A percentile compares a stretch with the other conserved stretches of the same genome.
phyloP scores from a whole-genome alignment of 1,140 invertebrate genomes.

The Aradophagus sp. region DNA sequence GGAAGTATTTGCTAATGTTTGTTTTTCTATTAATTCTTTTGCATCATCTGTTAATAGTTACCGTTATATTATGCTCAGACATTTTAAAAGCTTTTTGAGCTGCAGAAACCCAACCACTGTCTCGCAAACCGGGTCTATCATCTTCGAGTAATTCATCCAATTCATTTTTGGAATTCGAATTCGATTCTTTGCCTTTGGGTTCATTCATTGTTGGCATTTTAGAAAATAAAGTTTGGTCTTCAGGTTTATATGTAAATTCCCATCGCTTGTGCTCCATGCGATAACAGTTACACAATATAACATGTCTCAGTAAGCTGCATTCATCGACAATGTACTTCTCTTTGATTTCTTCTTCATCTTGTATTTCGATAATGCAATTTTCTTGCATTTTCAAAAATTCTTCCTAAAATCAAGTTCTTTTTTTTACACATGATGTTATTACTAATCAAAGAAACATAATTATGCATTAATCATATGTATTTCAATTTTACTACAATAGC shows the following conservation, averaged over 20 bases:
- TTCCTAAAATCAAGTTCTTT: conserved; percentile 51
- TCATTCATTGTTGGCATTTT: conserved; percentile 59
- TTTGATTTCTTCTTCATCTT: conserved; percentile 44
- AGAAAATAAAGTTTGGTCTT: conserved; percentile 64
- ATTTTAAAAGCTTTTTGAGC: conserved; percentile 63
- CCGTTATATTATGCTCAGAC: conserved; percentile 60
- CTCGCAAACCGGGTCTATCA: conserved; percentile 63
- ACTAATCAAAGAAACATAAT: conserved; percentile 3
- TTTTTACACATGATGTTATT: conserved; percentile 8
- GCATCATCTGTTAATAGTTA: conserved; percentile 36
- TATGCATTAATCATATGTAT: too few relatives aligned
- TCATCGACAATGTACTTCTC: conserved; percentile 64
- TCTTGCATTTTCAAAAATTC: conserved; percentile 67
- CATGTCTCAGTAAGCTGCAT: conserved; percentile 62
- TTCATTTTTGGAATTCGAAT: conserved; percentile 49
- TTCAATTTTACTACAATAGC: too few relatives aligned
- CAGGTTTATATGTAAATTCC: conserved; percentile 41
- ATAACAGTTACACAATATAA: conserved; percentile 66
- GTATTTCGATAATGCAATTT: conserved; percentile 49
- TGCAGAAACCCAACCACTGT: conserved; percentile 67
- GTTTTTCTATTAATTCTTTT: not conserved
- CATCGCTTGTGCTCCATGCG: conserved; percentile 58
- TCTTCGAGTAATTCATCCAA: conserved; percentile 63
- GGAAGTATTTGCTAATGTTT: not conserved
- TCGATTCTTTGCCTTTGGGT: conserved; percentile 6